Conservation (phyloP, 2,888 invertebrate species). For the Eupithecia centaureata region DNA sequence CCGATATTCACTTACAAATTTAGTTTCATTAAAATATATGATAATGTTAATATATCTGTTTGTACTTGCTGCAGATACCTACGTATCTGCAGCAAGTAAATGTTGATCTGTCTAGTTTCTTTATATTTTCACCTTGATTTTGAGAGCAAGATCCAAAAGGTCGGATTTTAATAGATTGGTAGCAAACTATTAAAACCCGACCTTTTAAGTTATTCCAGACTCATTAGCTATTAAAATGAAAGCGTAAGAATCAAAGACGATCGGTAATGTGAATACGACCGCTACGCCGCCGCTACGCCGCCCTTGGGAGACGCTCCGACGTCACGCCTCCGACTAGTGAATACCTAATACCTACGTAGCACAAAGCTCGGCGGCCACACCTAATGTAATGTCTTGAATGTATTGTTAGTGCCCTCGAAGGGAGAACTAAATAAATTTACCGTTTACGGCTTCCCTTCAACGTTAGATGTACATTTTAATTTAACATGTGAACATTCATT, state of each 20-base stretch:
- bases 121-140: too few relatives aligned
- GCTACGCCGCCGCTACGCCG: conserved; percentile 7
- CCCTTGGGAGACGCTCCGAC: conserved; percentile 12
- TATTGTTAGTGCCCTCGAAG: background rate
- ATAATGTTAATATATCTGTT: too few relatives aligned
- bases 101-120: too few relatives aligned
- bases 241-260: conserved; percentile 17
- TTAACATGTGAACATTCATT: background rate
- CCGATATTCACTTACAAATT: too few relatives aligned
- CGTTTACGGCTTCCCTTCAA: conserved; percentile 2
- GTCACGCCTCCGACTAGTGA: conserved; percentile 16
- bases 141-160: too few relatives aligned
- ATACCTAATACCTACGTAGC: conserved; percentile 14
- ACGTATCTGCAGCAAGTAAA: too few relatives aligned
- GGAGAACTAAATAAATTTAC: background rate
- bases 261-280: conserved; percentile 16
- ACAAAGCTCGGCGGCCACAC: conserved; percentile 1
- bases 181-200: too few relatives aligned
- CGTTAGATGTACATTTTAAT: background rate
- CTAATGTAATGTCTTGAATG: conserved; percentile 1
- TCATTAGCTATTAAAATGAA: conserved; percentile 20
- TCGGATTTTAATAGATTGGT: background rate
- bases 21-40: too few relatives aligned
- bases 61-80: too few relatives aligned
- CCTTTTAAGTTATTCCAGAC: background rate